phyloP scores from a whole-genome alignment of 2,113 vertebrate species.

The Corythornis vintsioides region DNA sequence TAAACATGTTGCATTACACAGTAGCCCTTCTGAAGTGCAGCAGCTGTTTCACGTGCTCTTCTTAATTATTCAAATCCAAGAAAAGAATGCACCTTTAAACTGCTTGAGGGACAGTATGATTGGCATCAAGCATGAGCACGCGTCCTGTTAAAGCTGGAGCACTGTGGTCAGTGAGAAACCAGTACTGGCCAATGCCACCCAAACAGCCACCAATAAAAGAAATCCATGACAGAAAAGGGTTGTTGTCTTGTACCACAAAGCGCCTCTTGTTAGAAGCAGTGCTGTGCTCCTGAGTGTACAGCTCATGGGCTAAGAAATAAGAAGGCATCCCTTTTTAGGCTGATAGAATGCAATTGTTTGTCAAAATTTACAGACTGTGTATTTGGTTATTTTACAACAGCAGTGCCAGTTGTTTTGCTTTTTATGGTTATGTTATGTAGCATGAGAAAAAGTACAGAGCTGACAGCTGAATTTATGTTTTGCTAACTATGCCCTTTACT shows the following conservation, averaged over 20 bases:
- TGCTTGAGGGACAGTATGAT: not conserved
- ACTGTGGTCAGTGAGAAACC: not conserved
- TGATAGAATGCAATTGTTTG: slow-evolving; percentile 6
- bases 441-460: not conserved
- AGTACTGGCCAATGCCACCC: not conserved
- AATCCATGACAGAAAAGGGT: not conserved
- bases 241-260: not conserved
- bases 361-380: not conserved
- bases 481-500: not conserved
- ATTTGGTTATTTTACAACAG: slow-evolving; percentile 8
- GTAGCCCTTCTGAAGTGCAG: not conserved
- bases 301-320: slow-evolving; percentile 14
- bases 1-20: not conserved
- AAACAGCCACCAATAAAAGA: not conserved
- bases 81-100: not conserved
- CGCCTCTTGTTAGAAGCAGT: slow-evolving; percentile 4
- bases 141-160: not conserved
- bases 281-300: not conserved
- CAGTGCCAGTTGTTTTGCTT: not conserved
- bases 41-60: not conserved
- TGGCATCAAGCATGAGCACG: not conserved
- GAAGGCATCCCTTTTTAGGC: slow-evolving; percentile 3
- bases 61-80: slow-evolving; percentile 12
- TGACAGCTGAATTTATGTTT: not conserved
- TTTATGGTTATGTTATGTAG: not conserved